phyloP scores from a whole-genome alignment of 1,140 invertebrate genomes.

The Himalopsyche phryganea region DNA sequence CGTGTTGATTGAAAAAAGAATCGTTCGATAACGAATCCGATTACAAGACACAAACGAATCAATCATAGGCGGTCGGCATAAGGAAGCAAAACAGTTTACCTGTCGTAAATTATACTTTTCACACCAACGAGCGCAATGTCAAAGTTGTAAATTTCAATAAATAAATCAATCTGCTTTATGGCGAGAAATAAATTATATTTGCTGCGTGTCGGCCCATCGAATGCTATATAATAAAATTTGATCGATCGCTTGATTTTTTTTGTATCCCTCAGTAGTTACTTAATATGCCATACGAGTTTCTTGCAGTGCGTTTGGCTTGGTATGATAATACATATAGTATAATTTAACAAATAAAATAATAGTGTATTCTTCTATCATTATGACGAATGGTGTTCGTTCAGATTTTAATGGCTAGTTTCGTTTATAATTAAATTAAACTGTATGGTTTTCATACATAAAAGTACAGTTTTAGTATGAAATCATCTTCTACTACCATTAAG shows the following conservation, averaged over 20 bases:
- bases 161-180: slow-evolving; percentile 31
- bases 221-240: slow-evolving; percentile 15
- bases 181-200: slow-evolving; percentile 24
- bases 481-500: too few relatives aligned
- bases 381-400: too few relatives aligned
- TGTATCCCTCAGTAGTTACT: background rate
- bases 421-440: too few relatives aligned
- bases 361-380: too few relatives aligned
- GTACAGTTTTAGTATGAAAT: too few relatives aligned
- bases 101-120: slow-evolving; percentile 28
- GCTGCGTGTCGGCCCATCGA: slow-evolving; percentile 11
- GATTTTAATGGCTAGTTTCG: too few relatives aligned
- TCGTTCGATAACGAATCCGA: background rate
- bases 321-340: too few relatives aligned
- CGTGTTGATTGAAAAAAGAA: too few relatives aligned
- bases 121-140: slow-evolving; percentile 14
- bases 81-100: slow-evolving; percentile 15
- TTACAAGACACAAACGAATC: slow-evolving; percentile 12
- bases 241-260: slow-evolving; percentile 25
- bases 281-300: too few relatives aligned
- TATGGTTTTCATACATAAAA: too few relatives aligned
- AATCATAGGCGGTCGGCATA: slow-evolving; percentile 8
- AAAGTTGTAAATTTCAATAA: slow-evolving; percentile 21
- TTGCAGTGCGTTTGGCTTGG: too few relatives aligned
- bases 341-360: too few relatives aligned